Base-by-base conservation (phyloP, 2,113 vertebrate genomes). In the Oryzias curvinotus region DNA sequence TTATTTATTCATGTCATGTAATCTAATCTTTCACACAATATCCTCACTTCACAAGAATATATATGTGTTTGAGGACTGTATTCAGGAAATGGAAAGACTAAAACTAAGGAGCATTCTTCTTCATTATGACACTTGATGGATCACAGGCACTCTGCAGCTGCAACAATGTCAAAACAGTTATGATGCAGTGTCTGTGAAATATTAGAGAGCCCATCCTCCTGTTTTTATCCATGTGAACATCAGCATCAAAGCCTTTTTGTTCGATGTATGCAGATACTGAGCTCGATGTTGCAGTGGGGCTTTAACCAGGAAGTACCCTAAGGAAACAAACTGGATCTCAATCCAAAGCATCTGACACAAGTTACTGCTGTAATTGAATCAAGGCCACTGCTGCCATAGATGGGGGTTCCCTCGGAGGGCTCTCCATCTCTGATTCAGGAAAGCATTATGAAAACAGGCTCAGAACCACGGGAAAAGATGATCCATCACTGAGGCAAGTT, bases 321-420 rank as follows among this genome's bases (percentile, higher is more conserved):
- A 66, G 59, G 77, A 82, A 85, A 77, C 68, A 68, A 82, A 26
- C 23, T n/a, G 21, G 71, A 68, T 67, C 73, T 62, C 65, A 72
- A 30, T 71, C 23, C 55, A 5, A 45, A 71, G 58, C 86, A 89
- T 88, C 88, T 84, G 88, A 85, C 72, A 67, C 58, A 60, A 54
- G 72, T 88, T 86, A 85, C 8, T 0, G 47, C 1, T 48, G 14
- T 81, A 87, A 89, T 82, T 75, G 59, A 85, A 79, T 85, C 78
- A 83, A 81, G 73, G 57, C 69, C 52, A 28, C 54, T 45, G 50
- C 62, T 76, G 68, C 72, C 67, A 69, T 51, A 25, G 65, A 62
- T 58, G 7, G 57, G 64, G 63, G 73, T 77, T 80, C 73, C 80
- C 73, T 70, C 13, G 26, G 16, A 78, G 71, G 16, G 41, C 66